Evolutionary conservation across 2,888 invertebrate species (phyloP), one percentile per base, ranked within the genome.

Genomic region (Pseudoips prasinana): DNA sequence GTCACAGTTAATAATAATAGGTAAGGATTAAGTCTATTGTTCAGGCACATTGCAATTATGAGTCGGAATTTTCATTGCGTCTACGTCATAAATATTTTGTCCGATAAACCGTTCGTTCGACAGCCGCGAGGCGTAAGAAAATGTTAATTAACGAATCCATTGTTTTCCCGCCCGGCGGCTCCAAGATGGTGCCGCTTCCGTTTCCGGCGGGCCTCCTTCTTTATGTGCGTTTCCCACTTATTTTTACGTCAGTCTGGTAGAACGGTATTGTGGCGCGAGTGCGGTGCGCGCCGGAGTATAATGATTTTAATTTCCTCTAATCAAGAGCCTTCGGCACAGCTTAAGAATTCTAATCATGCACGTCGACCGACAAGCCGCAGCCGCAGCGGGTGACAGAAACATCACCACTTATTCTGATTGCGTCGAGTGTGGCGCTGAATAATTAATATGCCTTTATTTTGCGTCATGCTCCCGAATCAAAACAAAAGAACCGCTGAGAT

Each of bases 61-160:
- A 73, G 72, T 73, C 61, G 74, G 79, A 80, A 84, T 82, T 84
- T 84, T 65, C 77, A 79, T 81, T 72, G 71, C 69, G 76, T 74
- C 76, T 78, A 68, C 81, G 79, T 81, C 83, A 84, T 87, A 87
- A 87, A 87, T 86, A 88, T 86, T 88, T 88, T 81, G 88, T 86
- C 88, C 88, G 89, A 88, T 88, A 88, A 87, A 87, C 84, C 85
- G 84, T 89, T 84, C 80, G 86, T 87, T 87, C 89, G 88, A 87
- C 87, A 86, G 88, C 86, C 88, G 83, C 85, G 85, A 87, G 86
- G 89, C 89, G 88, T 90, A 92, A 92, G 92, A 92, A 92, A 92
- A 92, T 92, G 92, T 92, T 92, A 93, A 93, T 93, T 92, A 93
- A 92, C 92, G 91, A 91, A 90, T 89, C 92, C 90, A 92, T 92